Base-by-base conservation (phyloP, 2,113 vertebrate genomes). In the Brachypodius melanocephalos region DNA sequence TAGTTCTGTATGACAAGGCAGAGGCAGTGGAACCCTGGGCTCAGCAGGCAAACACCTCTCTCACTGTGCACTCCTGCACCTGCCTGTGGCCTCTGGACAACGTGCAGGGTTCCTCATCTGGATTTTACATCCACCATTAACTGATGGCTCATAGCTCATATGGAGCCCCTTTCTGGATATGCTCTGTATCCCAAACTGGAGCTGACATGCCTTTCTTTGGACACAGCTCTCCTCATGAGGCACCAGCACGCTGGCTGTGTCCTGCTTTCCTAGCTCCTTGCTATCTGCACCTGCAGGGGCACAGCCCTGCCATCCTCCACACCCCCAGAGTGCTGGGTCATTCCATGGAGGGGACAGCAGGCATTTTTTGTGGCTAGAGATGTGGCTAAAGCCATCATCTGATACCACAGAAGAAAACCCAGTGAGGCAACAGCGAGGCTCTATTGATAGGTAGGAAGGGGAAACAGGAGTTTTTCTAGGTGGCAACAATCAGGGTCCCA, bases 361-460 rank as follows among this genome's bases (percentile, higher is more conserved):
- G 14, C 26, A 45, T 4, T 20, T 14, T 26, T 62, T 73, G 42
- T 36, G 26, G 38, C 38, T 38, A 38, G 10, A 38, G 38, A 38
- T 38, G 38, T 38, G 38, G 38, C 32, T 48, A 52, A 92, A 75
- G 26, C 16, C 59, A 57, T 51, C 45, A 31, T 25, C 63, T 61
- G 72, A 61, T 28, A 80, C 49, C 38, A 32, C 1, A 8, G 45
- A 51, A 83, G n/a, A 36, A 43, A 80, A 51, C 15, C 40, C 45
- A 59, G 45, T 0, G 0, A 59, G 58, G 45, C 4, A 7, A 34
- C 1, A 1, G 10, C 24, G 34, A 62, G 32, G 32, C 29, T 34
- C 52, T 68, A 2, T 11, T 59, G 51, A 51, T 10, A 51, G 26
- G 34, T 11, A 42, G 52, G 34, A 67, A 74, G 34, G 32, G 32